Evolutionary conservation across 2,113 vertebrate genomes (phyloP).

Genomic region (Hippocampus guttulatus): DNA sequence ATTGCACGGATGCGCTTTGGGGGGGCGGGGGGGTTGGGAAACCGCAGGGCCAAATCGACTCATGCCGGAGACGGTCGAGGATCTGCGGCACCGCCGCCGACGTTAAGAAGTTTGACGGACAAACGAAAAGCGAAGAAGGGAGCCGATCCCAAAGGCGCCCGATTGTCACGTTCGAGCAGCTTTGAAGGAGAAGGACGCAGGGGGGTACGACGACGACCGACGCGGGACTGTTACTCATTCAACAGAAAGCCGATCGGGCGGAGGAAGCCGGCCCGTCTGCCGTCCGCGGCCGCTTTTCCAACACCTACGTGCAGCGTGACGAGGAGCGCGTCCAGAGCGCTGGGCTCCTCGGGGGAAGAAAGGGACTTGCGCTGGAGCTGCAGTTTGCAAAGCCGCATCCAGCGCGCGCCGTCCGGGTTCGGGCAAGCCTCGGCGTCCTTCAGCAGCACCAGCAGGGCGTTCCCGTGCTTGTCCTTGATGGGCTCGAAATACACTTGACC

Average conservation of each 20-base stretch:
- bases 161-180: background rate
- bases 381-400: slow-evolving; percentile 81
- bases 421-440: slow-evolving; percentile 79
- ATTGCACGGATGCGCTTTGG: slow-evolving; percentile 39
- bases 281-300: no score
- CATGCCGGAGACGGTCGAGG: no score
- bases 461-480: slow-evolving; percentile 88
- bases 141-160: slow-evolving; percentile 1
- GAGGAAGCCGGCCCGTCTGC: no score
- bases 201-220: no score
- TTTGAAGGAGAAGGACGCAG: background rate
- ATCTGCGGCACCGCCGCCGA: background rate
- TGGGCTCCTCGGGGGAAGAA: slow-evolving; percentile 83
- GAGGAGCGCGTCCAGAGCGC: slow-evolving; percentile 81
- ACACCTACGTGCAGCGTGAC: slow-evolving; percentile 79
- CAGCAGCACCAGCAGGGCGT: slow-evolving; percentile 81
- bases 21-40: slow-evolving; percentile 47
- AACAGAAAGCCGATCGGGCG: background rate
- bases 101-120: slow-evolving; percentile 44
- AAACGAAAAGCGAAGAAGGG: slow-evolving; percentile 43
- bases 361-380: slow-evolving; percentile 85
- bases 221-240: slow-evolving; percentile 16
- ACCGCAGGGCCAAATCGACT: slow-evolving; percentile 41
- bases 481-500: slow-evolving; percentile 87
- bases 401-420: slow-evolving; percentile 78